A percentile compares a stretch with the other conserved stretches of the same genome.
These are phyloP conservation scores for Nannobrachium achirus DNA, from an alignment of 2,113 vertebrate species.

Conservation along the genomic window DNA sequence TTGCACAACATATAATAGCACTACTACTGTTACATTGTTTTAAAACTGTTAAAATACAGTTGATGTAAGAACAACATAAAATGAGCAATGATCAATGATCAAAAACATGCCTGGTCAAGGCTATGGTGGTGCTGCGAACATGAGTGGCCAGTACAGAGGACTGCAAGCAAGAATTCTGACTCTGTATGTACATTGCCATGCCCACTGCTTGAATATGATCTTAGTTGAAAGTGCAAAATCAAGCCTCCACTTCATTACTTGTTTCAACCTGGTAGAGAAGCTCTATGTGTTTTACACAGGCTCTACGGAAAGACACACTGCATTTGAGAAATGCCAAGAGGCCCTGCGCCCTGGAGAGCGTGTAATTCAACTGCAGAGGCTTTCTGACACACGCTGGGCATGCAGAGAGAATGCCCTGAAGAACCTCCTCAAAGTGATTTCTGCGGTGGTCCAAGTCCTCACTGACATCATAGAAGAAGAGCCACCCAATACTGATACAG, in stretches of 20 bases:
- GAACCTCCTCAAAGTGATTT: slow-evolving; percentile 10
- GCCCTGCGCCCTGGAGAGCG: slow-evolving; percentile 10
- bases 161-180: no score
- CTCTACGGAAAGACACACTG: slow-evolving; percentile 17
- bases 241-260: slow-evolving; percentile 10
- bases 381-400: slow-evolving; percentile 11
- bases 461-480: slow-evolving; percentile 15
- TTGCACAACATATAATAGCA: no score
- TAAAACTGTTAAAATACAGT: no score
- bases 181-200: no score
- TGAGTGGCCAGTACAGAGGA: no score
- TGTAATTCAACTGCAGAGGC: slow-evolving; percentile 14
- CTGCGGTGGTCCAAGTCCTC: slow-evolving; percentile 15
- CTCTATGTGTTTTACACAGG: slow-evolving; percentile 18
- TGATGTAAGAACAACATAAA: no score
- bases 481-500: slow-evolving; percentile 21
- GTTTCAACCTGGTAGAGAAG: slow-evolving; percentile 33
- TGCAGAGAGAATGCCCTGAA: slow-evolving; percentile 25
- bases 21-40: no score
- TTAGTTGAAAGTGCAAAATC: slow-evolving; percentile 28
- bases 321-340: slow-evolving; percentile 20
- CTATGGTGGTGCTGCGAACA: no score
- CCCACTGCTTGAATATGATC: slow-evolving; percentile 30
- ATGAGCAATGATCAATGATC: no score
- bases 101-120: no score